Evolutionary conservation across 2,113 vertebrate genomes (phyloP).

Genomic region (Chroicocephalus ridibundus): DNA sequence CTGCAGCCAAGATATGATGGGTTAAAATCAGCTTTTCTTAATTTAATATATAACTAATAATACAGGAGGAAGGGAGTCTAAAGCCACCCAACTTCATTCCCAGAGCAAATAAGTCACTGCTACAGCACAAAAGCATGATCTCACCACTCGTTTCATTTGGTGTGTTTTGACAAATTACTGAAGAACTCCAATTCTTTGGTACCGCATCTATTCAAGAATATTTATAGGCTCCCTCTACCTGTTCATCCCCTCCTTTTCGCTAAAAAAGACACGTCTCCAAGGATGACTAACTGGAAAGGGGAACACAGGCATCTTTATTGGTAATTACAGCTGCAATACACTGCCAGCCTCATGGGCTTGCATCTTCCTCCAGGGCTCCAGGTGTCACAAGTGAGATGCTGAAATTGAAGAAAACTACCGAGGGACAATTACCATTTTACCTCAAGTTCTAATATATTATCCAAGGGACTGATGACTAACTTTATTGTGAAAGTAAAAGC

Average conservation of each 20-base stretch:
- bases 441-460: neutral
- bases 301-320: neutral
- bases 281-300: slow-evolving; percentile 10
- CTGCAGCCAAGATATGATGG: neutral
- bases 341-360: neutral
- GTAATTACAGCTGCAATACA: neutral
- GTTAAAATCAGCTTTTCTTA: neutral
- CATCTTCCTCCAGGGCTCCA: neutral
- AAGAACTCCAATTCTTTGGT: slow-evolving; percentile 5
- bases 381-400: neutral
- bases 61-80: neutral
- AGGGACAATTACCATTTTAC: neutral
- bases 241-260: neutral
- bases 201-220: neutral
- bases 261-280: neutral
- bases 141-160: accelerated
- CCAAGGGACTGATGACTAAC: neutral
- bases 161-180: slow-evolving; percentile 40
- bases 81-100: neutral
- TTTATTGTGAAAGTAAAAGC: neutral
- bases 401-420: neutral
- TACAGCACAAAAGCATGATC: neutral
- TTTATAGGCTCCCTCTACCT: neutral
- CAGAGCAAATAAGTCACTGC: neutral
- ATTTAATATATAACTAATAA: neutral